A percentile compares a stretch with the other conserved stretches of the same genome.
Conservation (phyloP, 2,113 vertebrate genomes). For the Atractosteus spatula region DNA sequence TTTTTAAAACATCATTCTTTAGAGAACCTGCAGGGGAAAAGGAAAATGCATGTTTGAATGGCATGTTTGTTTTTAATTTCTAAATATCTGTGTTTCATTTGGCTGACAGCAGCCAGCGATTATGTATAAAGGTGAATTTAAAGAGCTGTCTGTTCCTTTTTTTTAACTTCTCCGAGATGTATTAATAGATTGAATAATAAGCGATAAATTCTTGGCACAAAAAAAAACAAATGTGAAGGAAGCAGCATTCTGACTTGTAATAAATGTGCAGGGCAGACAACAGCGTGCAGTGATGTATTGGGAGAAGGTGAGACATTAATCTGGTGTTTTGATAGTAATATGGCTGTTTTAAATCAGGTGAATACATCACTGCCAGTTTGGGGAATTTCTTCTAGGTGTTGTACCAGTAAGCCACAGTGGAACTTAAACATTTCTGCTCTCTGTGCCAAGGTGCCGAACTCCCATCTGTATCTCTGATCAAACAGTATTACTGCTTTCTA, state of each 20-base stretch:
- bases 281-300: slow-evolving; percentile 14
- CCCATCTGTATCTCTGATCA: too few species aligned
- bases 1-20: too few species aligned
- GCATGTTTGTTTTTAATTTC: too few species aligned
- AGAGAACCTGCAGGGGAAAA: too few species aligned
- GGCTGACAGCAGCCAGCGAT: too few species aligned
- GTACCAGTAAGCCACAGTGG: neutral
- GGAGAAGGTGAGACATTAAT: neutral
- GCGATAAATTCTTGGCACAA: neutral
- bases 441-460: too few species aligned
- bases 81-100: too few species aligned
- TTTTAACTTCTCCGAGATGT: neutral
- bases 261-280: neutral
- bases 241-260: neutral
- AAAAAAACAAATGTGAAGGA: neutral
- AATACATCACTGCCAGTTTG: neutral
- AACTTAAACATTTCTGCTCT: too few species aligned
- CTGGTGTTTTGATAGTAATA: slow-evolving; percentile 1
- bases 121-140: neutral
- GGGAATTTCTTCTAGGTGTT: neutral
- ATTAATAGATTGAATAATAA: slow-evolving; percentile 1
- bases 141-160: neutral
- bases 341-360: neutral
- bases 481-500: too few species aligned
- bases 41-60: too few species aligned